Base-by-base conservation (phyloP, 2,797 vertebrate species). In the Pempheris klunzingeri region DNA sequence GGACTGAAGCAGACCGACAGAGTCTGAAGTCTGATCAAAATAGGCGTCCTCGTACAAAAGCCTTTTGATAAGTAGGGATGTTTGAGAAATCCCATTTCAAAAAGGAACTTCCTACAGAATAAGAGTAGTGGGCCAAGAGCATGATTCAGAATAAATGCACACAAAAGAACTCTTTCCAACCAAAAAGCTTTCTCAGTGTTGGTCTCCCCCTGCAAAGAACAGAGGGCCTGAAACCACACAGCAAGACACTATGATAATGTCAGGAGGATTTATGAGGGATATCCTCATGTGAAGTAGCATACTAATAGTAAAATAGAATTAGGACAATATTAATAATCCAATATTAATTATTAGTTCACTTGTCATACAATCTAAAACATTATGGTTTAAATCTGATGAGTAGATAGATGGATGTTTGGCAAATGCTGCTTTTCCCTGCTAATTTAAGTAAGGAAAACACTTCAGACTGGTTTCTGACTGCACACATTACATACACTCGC, bases 71-170 rank as follows among this genome's bases (percentile, higher is more conserved):
- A 81, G 68, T 50, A 62, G 60, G 39, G 58, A 78, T 28, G 44
- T 77, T 82, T 79, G 65, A 86, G 59, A 77, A 88, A 82, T 68
- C 61, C 52, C 2, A 67, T 84, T 79, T 87, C 76, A 88, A 82
- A 82, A 55, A 71, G 20, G 14, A 59, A 79, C 43, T 70, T 59
- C 62, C 55, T 67, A 67, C 61, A 68, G 61, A 70, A 67, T 36
- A 72, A 76, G 66, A 74, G 57, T 15, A 77, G 71, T 15, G n/a
- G 46, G 39, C 55, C 65, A 43, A 66, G 44, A 53, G 62, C 60
- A 65, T 32, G 71, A 78, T 68, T 90, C 69, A 83, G 67, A 78
- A 70, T 54, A 83, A 73, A 86, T 44, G 57, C 65, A 80, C 49
- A 87, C 70, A 86, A 87, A 88, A 78, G 65, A 82, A 58, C 32